A percentile compares a stretch with the other conserved stretches of the same genome.
Conservation (phyloP, 2,797 vertebrate species). For the Brachymystax lenok region DNA sequence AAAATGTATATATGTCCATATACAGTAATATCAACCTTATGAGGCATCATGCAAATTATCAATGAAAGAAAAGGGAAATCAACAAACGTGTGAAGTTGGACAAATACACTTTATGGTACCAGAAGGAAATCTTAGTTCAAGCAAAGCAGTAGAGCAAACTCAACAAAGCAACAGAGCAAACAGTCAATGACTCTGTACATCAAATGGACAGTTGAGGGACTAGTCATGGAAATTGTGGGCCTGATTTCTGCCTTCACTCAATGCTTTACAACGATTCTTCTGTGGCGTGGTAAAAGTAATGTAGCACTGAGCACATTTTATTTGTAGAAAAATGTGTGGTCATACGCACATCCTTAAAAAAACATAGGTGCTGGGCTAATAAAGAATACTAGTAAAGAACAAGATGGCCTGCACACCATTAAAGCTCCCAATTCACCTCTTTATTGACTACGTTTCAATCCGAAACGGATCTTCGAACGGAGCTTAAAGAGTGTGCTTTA, state of each 20-base stretch:
- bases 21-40: too few species aligned
- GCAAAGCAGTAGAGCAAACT: not conserved
- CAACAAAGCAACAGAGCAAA: not conserved
- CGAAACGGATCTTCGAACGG: too few species aligned
- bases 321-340: not conserved
- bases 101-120: not conserved
- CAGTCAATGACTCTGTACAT: not conserved
- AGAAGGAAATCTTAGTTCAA: not conserved
- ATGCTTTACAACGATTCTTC: not conserved
- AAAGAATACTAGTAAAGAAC: too few species aligned
- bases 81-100: not conserved
- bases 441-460: too few species aligned
- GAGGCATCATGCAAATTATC: not conserved
- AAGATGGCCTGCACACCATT: too few species aligned
- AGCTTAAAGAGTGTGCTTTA: too few species aligned
- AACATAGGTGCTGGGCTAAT: too few species aligned
- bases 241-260: not conserved
- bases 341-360: too few species aligned
- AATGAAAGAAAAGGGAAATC: not conserved
- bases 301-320: not conserved
- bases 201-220: not conserved
- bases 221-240: not conserved
- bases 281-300: not conserved
- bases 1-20: not conserved
- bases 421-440: too few species aligned